Base-by-base conservation (phyloP, 2,797 vertebrate species). In the Mormyrus proboscirostris region DNA sequence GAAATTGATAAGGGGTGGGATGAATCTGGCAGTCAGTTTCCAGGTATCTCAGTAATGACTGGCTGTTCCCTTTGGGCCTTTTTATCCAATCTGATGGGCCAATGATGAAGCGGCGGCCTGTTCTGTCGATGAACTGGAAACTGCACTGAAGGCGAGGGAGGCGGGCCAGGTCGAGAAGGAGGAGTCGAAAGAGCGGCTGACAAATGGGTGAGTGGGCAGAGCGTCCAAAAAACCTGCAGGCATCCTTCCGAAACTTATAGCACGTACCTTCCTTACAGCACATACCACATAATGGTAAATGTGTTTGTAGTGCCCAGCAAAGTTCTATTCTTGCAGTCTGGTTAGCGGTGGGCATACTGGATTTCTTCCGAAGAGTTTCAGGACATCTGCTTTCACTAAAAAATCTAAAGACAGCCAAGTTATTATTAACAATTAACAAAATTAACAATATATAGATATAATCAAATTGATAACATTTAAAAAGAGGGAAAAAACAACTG, bases 1-100 rank as follows among this genome's bases (percentile, higher is more conserved):
- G 89, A 93, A 91, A 92, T 90, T 90, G 88, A 87, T 91, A 53
- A 16, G 49, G 62, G 57, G 57, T 33, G 44, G 57, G 88, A 89
- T 89, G 76, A 85, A 89, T 82, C 89, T 88, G 89, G 83, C 89
- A 89, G 89, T 76, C 89, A 53, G 88, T 53, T 29, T 86, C 76
- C 62, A 88, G 88, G 79, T 88, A 91, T 89, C 88, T 88, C 44
- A 33, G 88, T 76, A 82, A 65, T 41, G 33, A 84, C 33, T 89
- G 86, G 12, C 53, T 38, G 88, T 82, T 90, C 79, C 49, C 47
- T 69, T 65, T 85, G n/a, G 84, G 89, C 53, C 25, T 41, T 50
- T 53, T 89, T 41, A 84, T 88, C 84, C 87, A 87, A 69, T 89
- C 29, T 65, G 47, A 89, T 47, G 65, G 59, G 25, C 25, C 86